A percentile compares a stretch with the other conserved stretches of the same genome.
phyloP scores from a whole-genome alignment of 2,888 invertebrate genomes.

The Pardosa pseudoannulata region DNA sequence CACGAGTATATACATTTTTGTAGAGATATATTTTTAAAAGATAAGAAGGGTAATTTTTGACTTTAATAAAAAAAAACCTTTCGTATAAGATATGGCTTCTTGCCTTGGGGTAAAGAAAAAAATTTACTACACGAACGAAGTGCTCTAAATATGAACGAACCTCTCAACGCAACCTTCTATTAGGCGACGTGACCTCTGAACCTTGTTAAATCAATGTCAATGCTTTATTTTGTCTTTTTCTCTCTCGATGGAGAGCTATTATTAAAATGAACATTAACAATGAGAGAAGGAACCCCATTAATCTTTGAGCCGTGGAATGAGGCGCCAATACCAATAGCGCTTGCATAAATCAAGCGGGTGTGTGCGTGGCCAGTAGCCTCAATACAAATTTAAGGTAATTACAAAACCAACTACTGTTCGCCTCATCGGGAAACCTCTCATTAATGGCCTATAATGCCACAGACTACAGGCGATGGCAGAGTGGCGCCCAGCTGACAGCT shows the following conservation, averaged over 20 bases:
- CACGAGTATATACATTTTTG: too few relatives aligned
- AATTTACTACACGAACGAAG: too few relatives aligned
- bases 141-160: background rate
- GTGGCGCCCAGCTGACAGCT: conserved; percentile 57
- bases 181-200: conserved; percentile 8
- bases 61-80: too few relatives aligned
- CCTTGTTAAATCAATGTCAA: conserved; percentile 12
- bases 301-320: background rate
- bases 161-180: background rate
- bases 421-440: conserved; percentile 22
- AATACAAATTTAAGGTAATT: conserved; percentile 8
- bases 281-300: conserved; percentile 8
- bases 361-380: background rate
- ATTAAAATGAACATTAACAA: conserved; percentile 27
- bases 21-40: too few relatives aligned
- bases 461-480: conserved; percentile 29
- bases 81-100: too few relatives aligned
- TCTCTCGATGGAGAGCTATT: background rate
- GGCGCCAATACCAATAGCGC: conserved; percentile 16
- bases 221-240: conserved; percentile 4
- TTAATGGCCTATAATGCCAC: conserved; percentile 12
- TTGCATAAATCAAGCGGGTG: conserved; percentile 21
- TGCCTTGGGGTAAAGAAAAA: too few relatives aligned
- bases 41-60: too few relatives aligned
- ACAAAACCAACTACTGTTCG: conserved; percentile 22